Base-by-base conservation (phyloP, 1,140 invertebrate genomes). In the Pomacea maculata region DNA sequence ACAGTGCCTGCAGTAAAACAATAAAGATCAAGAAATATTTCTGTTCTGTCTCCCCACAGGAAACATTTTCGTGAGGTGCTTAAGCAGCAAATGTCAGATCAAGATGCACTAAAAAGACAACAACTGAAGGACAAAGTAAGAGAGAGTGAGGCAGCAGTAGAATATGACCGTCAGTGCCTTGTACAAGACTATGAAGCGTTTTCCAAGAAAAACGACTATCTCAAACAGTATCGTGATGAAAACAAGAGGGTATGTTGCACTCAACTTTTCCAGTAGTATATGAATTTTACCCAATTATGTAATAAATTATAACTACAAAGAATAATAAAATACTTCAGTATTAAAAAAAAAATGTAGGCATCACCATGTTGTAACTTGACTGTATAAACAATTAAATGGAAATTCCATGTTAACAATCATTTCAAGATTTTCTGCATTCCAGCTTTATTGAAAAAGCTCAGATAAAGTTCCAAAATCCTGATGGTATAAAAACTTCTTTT, bases 21-120 rank as follows among this genome's bases (percentile, higher is more conserved):
- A 45, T 71, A 71, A n/a, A 71, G 5, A 29, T 73, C 10, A 0
- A 73, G 52, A 55, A 70, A 64, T 34, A 80, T 61, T 55, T 45
- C 34, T 63, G 15, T 76, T 73, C n/a, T 67, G 3, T 78, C 29
- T 80, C 75, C 45, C 74, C 81, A 61, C 85, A 90, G 88, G 74
- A 86, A 85, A 73, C 87, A 89, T 82, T 89, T 87, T 72, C 83
- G 89, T 29, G 86, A 89, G 70, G 87, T 88, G 21, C 80, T 91
- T 25, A 91, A 91, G 75, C 87, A 90, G 73, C 90, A 91, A 80
- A 91, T 91, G 90, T 76, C 83, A 19, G 89, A 91, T 76, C 80
- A 81, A 80, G 85, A 87, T 64, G n/a, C 34, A 3, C 78, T 80
- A 72, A 83, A 85, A 57, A 79, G 64, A 25, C 75, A 81, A 19